These are phyloP conservation scores for Eupeodes latifasciatus DNA, from an alignment of 2,888 invertebrate species.

Conservation along the genomic window DNA sequence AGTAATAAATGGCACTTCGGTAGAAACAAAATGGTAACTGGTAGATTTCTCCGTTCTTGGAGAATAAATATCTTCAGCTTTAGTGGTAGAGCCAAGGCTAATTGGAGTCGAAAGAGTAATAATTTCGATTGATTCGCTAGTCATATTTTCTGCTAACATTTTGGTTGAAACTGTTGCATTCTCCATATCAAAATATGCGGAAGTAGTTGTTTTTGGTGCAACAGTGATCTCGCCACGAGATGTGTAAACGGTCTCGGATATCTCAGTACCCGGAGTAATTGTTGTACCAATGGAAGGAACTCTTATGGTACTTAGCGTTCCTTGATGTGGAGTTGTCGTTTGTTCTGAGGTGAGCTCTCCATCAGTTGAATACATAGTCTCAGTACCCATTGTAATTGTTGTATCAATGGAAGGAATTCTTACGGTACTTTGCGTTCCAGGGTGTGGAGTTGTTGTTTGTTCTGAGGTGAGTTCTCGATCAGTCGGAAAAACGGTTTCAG, in stretches of 20 bases:
- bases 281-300: neutral
- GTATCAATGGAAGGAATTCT: too few relatives aligned
- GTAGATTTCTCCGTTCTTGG: slow-evolving; percentile 16
- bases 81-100: too few relatives aligned
- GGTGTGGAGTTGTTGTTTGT: too few relatives aligned
- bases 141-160: too few relatives aligned
- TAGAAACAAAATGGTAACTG: slow-evolving; percentile 7
- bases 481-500: too few relatives aligned
- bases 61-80: too few relatives aligned
- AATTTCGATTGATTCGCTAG: too few relatives aligned
- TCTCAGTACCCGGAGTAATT: slow-evolving; percentile 3
- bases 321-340: neutral
- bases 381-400: neutral
- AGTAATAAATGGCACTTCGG: slow-evolving; percentile 59
- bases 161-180: too few relatives aligned
- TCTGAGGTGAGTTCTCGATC: too few relatives aligned
- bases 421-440: too few relatives aligned
- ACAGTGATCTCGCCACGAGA: neutral
- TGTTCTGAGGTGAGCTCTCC: neutral
- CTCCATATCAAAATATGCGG: neutral
- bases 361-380: neutral
- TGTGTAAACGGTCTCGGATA: neutral
- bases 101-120: too few relatives aligned
- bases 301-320: neutral
- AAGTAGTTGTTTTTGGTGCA: neutral